These are phyloP conservation scores for Melanostoma mellinum DNA, from an alignment of 2,888 invertebrate species.

Conservation along the genomic window DNA sequence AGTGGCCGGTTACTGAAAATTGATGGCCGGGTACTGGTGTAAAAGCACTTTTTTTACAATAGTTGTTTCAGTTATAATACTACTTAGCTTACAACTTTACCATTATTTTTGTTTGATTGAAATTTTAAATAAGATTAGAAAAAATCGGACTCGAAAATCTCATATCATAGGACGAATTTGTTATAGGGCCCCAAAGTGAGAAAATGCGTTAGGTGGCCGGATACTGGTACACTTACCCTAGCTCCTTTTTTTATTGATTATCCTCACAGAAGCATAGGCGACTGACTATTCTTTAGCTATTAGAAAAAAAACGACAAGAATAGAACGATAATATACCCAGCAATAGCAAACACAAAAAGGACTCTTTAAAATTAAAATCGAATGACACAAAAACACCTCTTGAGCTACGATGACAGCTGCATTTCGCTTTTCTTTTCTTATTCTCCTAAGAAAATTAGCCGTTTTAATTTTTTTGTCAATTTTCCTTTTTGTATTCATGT, in stretches of 20 bases:
- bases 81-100: too few relatives aligned
- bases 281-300: constrained; percentile 34
- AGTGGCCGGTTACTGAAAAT: too few relatives aligned
- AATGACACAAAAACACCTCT: constrained; percentile 71
- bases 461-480: not conserved
- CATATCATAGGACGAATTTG: too few relatives aligned
- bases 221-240: too few relatives aligned
- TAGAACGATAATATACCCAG: not conserved
- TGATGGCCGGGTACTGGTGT: too few relatives aligned
- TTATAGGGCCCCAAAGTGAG: too few relatives aligned
- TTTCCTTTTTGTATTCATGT: constrained; percentile 9
- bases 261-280: constrained; percentile 14
- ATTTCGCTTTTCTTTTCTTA: constrained; percentile 45
- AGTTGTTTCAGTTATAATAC: too few relatives aligned
- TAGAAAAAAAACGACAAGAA: constrained; percentile 36
- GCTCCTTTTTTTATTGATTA: constrained; percentile 21
- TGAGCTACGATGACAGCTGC: constrained; percentile 71
- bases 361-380: constrained; percentile 61
- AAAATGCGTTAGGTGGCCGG: too few relatives aligned
- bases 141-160: too few relatives aligned
- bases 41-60: too few relatives aligned
- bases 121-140: too few relatives aligned
- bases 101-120: too few relatives aligned
- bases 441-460: constrained; percentile 64
- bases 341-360: constrained; percentile 20